Base-by-base conservation (phyloP, 2,113 vertebrate species). In the Xiphias gladius region DNA sequence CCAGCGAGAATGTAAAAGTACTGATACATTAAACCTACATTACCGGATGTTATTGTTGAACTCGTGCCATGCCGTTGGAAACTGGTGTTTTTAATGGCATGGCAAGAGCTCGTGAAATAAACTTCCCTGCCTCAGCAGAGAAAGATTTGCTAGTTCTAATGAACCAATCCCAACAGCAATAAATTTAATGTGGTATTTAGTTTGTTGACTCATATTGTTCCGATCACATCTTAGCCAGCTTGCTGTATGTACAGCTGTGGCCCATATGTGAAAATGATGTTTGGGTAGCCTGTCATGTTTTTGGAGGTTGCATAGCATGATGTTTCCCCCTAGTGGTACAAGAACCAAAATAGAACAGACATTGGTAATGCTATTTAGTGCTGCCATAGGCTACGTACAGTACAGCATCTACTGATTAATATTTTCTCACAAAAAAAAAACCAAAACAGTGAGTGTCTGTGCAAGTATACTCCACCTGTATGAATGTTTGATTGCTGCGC, bases 241-340 rank as follows among this genome's bases (percentile, higher is more conserved):
- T 80, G 67, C 26, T 64, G 68, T 62, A 3, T 66, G 72, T 67
- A 84, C 43, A 86, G 24, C 65, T 22, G 48, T 37, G 35, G n/a
- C 50, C 32, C 71, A 41, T 55, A 77, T 39, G 58, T 88, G 69
- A 73, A 68, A 83, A 83, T 71, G 4, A 71, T 79, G 65, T 75
- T 79, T 69, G 55, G 19, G 80, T 30, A 30, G 50, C 24, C 52
- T 76, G 55, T 69, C 55, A 72, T 78, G 32, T 55, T 57, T 41
- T 63, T 43, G 41, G n/a, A 50, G 68, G 64, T 90, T 92, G 67
- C 63, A 78, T 80, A 91, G 92, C 82, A 72, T 89, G 62, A 91
- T 85, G 91, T 92, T 92, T 93, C 94, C 94, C 94, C 91, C 94
- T 93, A 94, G 94, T 93, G 93, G 93, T 89, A 69, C 37, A 20